phyloP scores from a whole-genome alignment of 2,797 vertebrate species.

The Dromococcyx pavoninus region DNA sequence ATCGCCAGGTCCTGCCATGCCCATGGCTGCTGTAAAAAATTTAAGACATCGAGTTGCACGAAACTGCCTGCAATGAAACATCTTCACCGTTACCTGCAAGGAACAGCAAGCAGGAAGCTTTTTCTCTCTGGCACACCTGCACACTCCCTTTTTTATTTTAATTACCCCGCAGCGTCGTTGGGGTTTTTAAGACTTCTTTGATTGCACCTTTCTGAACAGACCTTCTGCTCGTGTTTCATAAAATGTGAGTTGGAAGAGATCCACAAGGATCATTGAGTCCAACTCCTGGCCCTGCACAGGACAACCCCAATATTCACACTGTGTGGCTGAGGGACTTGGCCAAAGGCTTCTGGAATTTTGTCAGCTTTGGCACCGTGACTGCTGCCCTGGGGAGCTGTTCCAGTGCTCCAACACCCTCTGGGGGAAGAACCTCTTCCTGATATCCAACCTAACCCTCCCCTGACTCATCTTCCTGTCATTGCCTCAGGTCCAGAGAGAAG shows the following conservation, averaged over 20 bases:
- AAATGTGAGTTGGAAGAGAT: background rate
- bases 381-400: too few species aligned
- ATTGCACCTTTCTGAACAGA: constrained; percentile 30
- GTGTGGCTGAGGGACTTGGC: too few species aligned
- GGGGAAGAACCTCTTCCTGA: too few species aligned
- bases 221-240: constrained; percentile 39
- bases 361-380: too few species aligned
- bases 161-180: background rate
- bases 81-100: background rate
- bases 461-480: too few species aligned
- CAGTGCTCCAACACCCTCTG: too few species aligned
- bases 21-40: background rate
- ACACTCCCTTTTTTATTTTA: background rate
- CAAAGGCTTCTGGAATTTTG: too few species aligned
- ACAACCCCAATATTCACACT: too few species aligned
- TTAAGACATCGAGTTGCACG: background rate
- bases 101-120: background rate
- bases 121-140: background rate
- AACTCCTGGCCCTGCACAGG: too few species aligned
- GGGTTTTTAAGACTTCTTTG: constrained; percentile 14
- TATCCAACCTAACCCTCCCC: too few species aligned
- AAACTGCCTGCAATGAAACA: background rate
- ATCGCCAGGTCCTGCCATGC: background rate
- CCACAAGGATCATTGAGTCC: too few species aligned
- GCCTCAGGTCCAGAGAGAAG: too few species aligned